Evolutionary conservation across 2,113 vertebrate species (phyloP), one percentile per base, ranked within the genome.

Genomic region (Chaetodon auriga): DNA sequence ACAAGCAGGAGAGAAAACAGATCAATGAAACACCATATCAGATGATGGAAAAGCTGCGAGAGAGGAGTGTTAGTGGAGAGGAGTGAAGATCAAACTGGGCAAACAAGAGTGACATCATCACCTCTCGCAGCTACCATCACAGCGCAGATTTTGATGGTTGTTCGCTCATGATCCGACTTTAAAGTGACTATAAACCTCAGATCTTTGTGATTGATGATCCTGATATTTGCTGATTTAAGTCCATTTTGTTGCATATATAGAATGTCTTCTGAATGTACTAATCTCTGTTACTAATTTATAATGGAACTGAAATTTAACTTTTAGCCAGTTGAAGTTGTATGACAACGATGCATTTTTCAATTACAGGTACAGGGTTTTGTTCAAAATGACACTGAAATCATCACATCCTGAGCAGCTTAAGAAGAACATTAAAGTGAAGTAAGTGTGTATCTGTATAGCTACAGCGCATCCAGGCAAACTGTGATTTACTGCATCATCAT

Each of bases 1-100:
- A 87, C 81, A 80, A 86, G 85, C 71, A 61, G 48, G 51, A 78
- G 82, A 78, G 85, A 81, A 92, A 92, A 92, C 91, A 91, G 91
- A 90, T 92, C 89, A 86, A 91, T 92, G 84, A 87, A 88, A 88
- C 74, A 78, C 57, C 84, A 83, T 84, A 89, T 90, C 84, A 86
- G 91, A 90, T 87, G 91, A 87, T 91, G 84, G 88, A 80, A 78
- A 82, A 66, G 84, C 82, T 80, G 84, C 11, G 70, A 88, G 80
- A 83, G 70, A 38, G 49, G 57, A 63, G 81, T 63, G 81, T 80
- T 84, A 80, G 80, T 43, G 3, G 58, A 75, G 69, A 68, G 63
- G 64, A 75, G 73, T n/a, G 30, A 69, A 78, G 70, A 92, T 90
- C 90, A 90, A 87, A 87, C 73, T 36, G 51, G 70, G 79, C 73